Evolutionary conservation across 2,888 invertebrate genomes (phyloP).

Genomic region (Nomada lathburiana): DNA sequence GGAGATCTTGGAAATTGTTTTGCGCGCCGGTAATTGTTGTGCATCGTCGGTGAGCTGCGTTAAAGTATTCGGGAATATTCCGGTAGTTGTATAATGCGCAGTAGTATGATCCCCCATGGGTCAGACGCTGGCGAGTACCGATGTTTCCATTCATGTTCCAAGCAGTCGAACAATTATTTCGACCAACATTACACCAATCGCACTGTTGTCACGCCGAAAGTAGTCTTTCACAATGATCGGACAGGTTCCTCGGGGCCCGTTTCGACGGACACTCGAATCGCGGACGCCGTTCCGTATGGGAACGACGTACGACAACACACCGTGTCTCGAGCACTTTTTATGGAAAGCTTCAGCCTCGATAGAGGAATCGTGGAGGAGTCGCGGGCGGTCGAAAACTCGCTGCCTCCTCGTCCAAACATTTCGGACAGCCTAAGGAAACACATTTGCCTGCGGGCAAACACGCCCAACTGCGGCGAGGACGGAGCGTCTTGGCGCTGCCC

Average conservation of each 20-base stretch:
- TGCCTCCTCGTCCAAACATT: constrained; percentile 79
- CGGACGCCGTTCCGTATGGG: neutral
- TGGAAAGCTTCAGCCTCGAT: constrained; percentile 28
- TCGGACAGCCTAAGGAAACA: constrained; percentile 83
- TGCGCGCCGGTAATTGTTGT: no score
- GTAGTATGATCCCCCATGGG: neutral
- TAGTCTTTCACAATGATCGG: neutral
- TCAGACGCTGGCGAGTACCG: neutral
- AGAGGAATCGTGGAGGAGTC: constrained; percentile 52
- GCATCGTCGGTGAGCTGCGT: no score
- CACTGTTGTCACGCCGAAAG: no score
- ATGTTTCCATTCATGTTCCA: no score
- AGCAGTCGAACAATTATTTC: no score
- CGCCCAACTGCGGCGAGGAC: constrained; percentile 40
- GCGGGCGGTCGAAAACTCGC: constrained; percentile 41
- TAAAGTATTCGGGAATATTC: no score
- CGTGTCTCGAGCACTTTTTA: constrained; percentile 32
- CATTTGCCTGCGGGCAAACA: constrained; percentile 83
- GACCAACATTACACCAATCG: no score
- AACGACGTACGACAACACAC: neutral
- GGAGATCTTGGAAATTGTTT: no score
- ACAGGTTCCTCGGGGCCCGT: neutral
- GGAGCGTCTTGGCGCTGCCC: constrained; percentile 72
- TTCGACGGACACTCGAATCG: constrained; percentile 2
- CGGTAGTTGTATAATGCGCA: neutral